phyloP scores from a whole-genome alignment of 2,888 invertebrate species.

The Pachliopta kotzebuea region DNA sequence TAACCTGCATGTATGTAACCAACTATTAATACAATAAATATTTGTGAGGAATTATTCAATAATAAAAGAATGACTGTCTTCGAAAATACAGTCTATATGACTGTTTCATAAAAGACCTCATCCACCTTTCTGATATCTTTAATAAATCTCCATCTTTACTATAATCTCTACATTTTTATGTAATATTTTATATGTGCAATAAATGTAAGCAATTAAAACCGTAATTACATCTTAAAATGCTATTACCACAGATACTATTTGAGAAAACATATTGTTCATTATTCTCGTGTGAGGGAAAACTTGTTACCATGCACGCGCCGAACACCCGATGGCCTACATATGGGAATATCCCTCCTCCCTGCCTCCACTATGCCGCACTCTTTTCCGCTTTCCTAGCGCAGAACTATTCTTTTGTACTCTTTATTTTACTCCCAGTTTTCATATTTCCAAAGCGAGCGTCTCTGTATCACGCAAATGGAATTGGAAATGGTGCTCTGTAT shows the following conservation, averaged over 20 bases:
- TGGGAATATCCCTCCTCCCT: slow-evolving; percentile 29
- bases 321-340: slow-evolving; percentile 34
- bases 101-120: neutral
- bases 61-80: neutral
- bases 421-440: slow-evolving; percentile 22
- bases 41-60: neutral
- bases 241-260: neutral
- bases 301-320: slow-evolving; percentile 19
- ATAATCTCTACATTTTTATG: neutral
- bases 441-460: slow-evolving; percentile 19
- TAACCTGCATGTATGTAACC: neutral
- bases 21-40: neutral
- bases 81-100: neutral
- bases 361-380: slow-evolving; percentile 11
- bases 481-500: slow-evolving; percentile 16
- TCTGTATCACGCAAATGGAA: slow-evolving; percentile 15
- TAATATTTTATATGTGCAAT: neutral
- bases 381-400: slow-evolving; percentile 25
- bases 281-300: slow-evolving; percentile 14
- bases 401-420: slow-evolving; percentile 26
- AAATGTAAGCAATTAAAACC: neutral
- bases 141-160: too few species aligned
- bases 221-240: too few species aligned
- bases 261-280: slow-evolving; percentile 7
- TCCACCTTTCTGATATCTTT: neutral